phyloP scores from a whole-genome alignment of 2,888 invertebrate species.

The Agriopis leucophaearia region DNA sequence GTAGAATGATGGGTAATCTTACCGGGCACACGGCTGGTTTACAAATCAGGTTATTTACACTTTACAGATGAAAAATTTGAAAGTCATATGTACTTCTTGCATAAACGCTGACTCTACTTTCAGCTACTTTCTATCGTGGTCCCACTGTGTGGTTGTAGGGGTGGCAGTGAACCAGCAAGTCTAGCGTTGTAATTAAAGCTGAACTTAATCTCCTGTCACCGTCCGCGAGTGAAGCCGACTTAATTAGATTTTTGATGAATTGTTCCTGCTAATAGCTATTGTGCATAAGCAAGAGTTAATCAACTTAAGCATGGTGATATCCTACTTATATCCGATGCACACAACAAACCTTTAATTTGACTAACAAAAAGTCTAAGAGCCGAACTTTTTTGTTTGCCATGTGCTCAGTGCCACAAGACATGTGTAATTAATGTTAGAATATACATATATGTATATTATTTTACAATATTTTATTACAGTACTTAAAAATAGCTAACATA shows the following conservation, averaged over 20 bases:
- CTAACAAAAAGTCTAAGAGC: background rate
- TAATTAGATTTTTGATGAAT: conserved; percentile 79
- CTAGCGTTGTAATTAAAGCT: conserved; percentile 75
- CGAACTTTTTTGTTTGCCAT: no score
- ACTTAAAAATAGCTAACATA: no score
- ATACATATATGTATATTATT: no score
- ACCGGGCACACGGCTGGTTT: no score
- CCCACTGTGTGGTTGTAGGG: conserved; percentile 25
- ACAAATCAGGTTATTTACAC: no score
- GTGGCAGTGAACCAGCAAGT: conserved; percentile 58
- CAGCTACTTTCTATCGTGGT: background rate
- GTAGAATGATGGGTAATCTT: no score
- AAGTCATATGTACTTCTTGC: no score
- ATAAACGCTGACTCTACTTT: no score
- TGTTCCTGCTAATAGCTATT: conserved; percentile 51
- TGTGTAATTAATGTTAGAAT: no score
- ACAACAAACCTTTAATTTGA: background rate
- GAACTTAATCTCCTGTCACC: conserved; percentile 80
- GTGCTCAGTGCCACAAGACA: no score
- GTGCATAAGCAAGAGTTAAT: conserved; percentile 39
- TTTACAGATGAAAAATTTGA: no score
- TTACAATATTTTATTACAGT: no score
- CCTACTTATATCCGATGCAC: background rate
- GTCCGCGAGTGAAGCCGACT: conserved; percentile 62
- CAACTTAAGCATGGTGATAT: background rate